phyloP scores from a whole-genome alignment of 2,797 vertebrate species.

The Protonibea diacanthus region DNA sequence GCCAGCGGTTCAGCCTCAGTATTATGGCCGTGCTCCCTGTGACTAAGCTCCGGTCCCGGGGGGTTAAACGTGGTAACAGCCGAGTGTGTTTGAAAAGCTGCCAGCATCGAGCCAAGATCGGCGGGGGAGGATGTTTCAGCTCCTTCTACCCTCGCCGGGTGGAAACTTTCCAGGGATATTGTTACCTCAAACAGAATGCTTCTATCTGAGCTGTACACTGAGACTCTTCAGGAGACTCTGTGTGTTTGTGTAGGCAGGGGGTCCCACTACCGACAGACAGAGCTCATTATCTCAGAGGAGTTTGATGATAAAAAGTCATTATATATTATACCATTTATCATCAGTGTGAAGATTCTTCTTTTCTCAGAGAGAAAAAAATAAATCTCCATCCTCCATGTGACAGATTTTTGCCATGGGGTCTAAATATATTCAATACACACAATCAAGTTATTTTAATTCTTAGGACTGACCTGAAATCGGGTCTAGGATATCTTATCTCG shows the following conservation, averaged over 20 bases:
- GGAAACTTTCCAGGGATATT: slow-evolving; percentile 23
- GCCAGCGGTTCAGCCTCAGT: slow-evolving; percentile 20
- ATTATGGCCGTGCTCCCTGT: slow-evolving; percentile 25
- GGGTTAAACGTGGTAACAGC: slow-evolving; percentile 28
- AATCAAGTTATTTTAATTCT: background rate
- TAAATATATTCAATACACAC: background rate
- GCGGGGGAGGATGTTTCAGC: slow-evolving; percentile 39
- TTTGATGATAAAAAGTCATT: background rate
- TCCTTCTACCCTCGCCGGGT: slow-evolving; percentile 7
- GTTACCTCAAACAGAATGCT: slow-evolving; percentile 32
- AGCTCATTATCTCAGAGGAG: background rate
- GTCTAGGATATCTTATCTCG: background rate
- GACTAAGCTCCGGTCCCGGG: slow-evolving; percentile 38
- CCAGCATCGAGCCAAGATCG: slow-evolving; percentile 23
- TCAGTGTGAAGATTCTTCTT: background rate
- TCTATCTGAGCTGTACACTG: background rate
- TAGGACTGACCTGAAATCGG: background rate
- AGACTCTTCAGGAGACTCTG: background rate
- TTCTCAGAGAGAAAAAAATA: background rate
- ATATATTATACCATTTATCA: background rate
- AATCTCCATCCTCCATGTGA: slow-evolving; percentile 4
- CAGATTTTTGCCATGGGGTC: background rate
- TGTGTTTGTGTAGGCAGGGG: background rate
- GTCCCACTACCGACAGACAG: background rate
- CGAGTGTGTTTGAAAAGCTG: slow-evolving; percentile 53